phyloP scores from a whole-genome alignment of 2,888 invertebrate genomes.

The Polymixis lichenea region DNA sequence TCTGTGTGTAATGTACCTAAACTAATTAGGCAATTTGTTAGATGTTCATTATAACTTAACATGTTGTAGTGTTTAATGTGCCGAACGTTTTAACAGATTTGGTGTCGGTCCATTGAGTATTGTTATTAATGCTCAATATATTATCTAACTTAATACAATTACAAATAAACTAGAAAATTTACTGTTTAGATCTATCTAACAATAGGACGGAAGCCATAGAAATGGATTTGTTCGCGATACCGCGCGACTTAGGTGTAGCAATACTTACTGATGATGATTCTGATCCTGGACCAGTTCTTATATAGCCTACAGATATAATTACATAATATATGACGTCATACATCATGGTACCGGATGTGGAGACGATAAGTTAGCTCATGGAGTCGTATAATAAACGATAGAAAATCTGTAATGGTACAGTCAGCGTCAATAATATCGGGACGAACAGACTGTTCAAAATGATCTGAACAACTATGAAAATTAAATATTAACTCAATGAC shows the following conservation, averaged over 20 bases:
- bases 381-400: slow-evolving; percentile 24
- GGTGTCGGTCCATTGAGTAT: slow-evolving; percentile 42
- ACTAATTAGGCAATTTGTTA: slow-evolving; percentile 70
- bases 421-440: no score
- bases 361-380: slow-evolving; percentile 40
- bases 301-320: slow-evolving; percentile 45
- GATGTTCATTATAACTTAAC: slow-evolving; percentile 49
- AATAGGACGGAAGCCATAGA: slow-evolving; percentile 50
- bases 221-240: slow-evolving; percentile 31
- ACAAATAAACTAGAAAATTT: slow-evolving; percentile 19
- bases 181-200: slow-evolving; percentile 35
- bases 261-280: slow-evolving; percentile 38
- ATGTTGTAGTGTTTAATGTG: slow-evolving; percentile 47
- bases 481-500: no score
- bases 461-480: no score
- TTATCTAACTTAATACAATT: background rate
- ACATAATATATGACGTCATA: slow-evolving; percentile 42
- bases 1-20: slow-evolving; percentile 68
- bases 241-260: slow-evolving; percentile 5
- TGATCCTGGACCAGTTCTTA: slow-evolving; percentile 39
- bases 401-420: slow-evolving; percentile 30
- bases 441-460: no score
- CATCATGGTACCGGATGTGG: slow-evolving; percentile 35
- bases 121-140: background rate
- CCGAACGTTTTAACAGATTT: slow-evolving; percentile 38